Percentiles rank a stretch among this genome's conserved stretches.
These are phyloP conservation scores for Idaea dimidiata DNA, from an alignment of 2,888 invertebrate species.

Conservation along the genomic window DNA sequence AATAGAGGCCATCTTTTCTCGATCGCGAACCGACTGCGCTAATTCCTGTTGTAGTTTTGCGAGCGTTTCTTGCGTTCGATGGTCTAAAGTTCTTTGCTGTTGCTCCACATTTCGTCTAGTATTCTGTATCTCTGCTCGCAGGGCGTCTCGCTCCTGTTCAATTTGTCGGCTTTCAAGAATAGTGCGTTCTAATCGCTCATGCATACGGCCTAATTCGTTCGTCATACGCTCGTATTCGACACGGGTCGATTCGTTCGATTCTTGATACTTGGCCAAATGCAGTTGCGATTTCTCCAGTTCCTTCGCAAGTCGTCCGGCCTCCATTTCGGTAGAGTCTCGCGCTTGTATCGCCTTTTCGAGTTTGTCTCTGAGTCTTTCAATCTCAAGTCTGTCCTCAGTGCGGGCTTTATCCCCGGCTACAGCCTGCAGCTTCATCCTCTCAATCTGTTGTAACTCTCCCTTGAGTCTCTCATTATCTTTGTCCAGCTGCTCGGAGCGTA, in stretches of 20 bases:
- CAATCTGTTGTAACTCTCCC: slow-evolving; percentile 83
- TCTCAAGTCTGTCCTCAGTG: slow-evolving; percentile 87
- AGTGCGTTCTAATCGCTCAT: slow-evolving; percentile 88
- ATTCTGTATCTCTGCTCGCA: slow-evolving; percentile 85
- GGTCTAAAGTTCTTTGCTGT: slow-evolving; percentile 83
- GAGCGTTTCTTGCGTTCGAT: slow-evolving; percentile 86
- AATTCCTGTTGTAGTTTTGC: slow-evolving; percentile 87
- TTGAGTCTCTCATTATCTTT: slow-evolving; percentile 79
- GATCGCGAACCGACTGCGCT: slow-evolving; percentile 85
- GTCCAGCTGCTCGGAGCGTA: slow-evolving; percentile 85
- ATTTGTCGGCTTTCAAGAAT: slow-evolving; percentile 85
- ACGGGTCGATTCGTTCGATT: slow-evolving; percentile 89
- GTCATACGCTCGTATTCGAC: slow-evolving; percentile 93
- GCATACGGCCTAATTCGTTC: slow-evolving; percentile 89
- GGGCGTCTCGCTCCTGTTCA: slow-evolving; percentile 87
- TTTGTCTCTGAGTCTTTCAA: slow-evolving; percentile 91
- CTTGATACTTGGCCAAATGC: slow-evolving; percentile 90
- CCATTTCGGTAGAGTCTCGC: slow-evolving; percentile 91
- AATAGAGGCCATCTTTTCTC: slow-evolving; percentile 88
- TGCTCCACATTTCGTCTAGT: slow-evolving; percentile 83
- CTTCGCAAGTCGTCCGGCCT: slow-evolving; percentile 90
- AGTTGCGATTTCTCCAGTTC: slow-evolving; percentile 93
- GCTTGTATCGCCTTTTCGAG: slow-evolving; percentile 91
- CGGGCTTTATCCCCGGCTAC: slow-evolving; percentile 83
- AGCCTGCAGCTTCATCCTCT: slow-evolving; percentile 86